phyloP scores from a whole-genome alignment of 92 coral and sea anemone genomes.

The Parazoanthus atlanticus region DNA sequence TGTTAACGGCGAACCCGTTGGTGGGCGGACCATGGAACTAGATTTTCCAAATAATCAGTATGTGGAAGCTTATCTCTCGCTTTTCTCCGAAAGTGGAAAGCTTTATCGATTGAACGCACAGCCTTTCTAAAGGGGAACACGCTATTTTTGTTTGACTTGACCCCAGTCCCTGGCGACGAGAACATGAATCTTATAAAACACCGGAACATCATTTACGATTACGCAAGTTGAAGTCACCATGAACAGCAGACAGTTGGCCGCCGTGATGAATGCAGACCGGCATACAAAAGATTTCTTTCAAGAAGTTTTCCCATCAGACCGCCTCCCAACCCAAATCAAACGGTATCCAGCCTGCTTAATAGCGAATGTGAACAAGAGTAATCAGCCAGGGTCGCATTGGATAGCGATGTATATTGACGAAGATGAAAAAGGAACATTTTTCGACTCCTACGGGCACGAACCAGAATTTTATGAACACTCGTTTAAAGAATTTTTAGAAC shows the following conservation, averaged over 20 bases:
- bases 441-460: slow-evolving; percentile 15
- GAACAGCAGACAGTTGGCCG: not conserved
- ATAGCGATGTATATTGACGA: not conserved
- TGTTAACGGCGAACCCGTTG: not conserved
- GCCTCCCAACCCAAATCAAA: not conserved
- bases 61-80: not conserved
- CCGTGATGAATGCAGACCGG: slow-evolving; percentile 4
- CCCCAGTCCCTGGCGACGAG: not conserved
- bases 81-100: not conserved
- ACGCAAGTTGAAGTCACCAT: slow-evolving; percentile 8
- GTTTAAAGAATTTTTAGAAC: not conserved
- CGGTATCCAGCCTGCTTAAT: slow-evolving; percentile 20
- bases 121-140: not conserved
- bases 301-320: slow-evolving; percentile 6
- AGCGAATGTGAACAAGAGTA: slow-evolving; percentile 23
- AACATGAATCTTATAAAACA: not conserved
- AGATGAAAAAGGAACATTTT: slow-evolving; percentile 3
- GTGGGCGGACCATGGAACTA: not conserved
- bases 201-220: slow-evolving; percentile 19
- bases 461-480: not conserved
- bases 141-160: not conserved
- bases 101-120: not conserved
- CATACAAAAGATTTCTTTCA: not conserved
- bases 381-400: slow-evolving; percentile 1
- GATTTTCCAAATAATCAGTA: not conserved